Conservation (phyloP, 2,797 vertebrate genomes). For the Dromococcyx pavoninus region DNA sequence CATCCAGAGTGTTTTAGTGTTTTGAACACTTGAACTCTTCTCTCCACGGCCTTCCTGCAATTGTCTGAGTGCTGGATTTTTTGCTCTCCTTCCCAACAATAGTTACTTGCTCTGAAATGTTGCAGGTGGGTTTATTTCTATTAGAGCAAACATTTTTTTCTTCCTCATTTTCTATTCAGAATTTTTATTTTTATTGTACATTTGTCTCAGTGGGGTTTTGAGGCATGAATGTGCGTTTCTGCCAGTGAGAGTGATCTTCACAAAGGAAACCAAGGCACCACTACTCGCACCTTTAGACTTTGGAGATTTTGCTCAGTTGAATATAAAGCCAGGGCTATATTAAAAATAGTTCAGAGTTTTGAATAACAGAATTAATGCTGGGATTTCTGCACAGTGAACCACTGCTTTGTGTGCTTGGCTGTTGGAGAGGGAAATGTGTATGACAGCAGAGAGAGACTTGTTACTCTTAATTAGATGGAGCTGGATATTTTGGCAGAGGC, state of each 20-base stretch:
- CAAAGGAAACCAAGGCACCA: not conserved
- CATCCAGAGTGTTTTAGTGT: not conserved
- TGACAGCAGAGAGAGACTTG: not conserved
- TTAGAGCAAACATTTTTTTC: not conserved
- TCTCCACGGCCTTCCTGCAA: not conserved
- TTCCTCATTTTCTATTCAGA: not conserved
- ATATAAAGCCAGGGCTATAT: not conserved
- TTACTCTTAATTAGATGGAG: not conserved
- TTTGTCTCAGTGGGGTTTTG: not conserved
- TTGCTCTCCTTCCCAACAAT: not conserved
- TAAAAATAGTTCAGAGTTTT: not conserved
- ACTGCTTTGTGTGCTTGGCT: not conserved
- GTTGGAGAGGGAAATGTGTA: not conserved
- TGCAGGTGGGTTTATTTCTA: not conserved
- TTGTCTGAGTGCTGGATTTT: not conserved
- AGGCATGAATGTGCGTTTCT: not conserved
- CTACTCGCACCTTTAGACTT: not conserved
- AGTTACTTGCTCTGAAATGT: not conserved
- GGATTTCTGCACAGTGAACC: not conserved
- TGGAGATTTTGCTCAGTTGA: not conserved
- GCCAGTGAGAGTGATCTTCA: not conserved
- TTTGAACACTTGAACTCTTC: not conserved
- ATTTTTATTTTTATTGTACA: not conserved
- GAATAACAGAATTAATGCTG: not conserved
- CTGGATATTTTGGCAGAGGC: not conserved